Evolutionary conservation across 2,797 vertebrate genomes (phyloP).

Genomic region (Ibycter americanus): DNA sequence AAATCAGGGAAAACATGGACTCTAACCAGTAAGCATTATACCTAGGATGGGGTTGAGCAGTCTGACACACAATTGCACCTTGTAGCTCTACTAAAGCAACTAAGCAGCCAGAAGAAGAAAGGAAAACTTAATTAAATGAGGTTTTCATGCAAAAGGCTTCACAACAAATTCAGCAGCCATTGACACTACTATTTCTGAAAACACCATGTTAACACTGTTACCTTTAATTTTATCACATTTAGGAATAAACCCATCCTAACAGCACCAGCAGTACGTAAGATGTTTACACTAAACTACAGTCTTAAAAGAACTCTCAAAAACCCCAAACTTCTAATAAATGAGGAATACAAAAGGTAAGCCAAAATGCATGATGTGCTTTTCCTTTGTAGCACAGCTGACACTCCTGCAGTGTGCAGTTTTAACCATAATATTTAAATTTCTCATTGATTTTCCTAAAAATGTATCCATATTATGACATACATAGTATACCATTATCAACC

Average conservation of each 20-base stretch:
- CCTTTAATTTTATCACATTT: neutral
- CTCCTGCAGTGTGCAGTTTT: neutral
- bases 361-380: neutral
- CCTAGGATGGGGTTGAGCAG: neutral
- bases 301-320: neutral
- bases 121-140: neutral
- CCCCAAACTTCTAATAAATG: neutral
- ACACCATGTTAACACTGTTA: neutral
- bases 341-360: neutral
- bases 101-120: neutral
- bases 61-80: neutral
- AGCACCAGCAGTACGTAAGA: accelerated
- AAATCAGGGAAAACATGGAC: neutral
- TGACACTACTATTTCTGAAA: neutral
- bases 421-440: neutral
- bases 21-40: neutral
- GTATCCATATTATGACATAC: neutral
- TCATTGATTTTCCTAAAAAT: neutral
- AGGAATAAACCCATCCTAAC: neutral
- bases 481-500: neutral
- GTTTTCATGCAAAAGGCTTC: neutral
- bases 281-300: neutral
- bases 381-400: neutral
- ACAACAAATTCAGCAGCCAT: neutral
- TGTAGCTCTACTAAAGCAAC: neutral